Evolutionary conservation across 2,888 invertebrate genomes (phyloP).

Genomic region (Aphidoletes aphidimyza): DNA sequence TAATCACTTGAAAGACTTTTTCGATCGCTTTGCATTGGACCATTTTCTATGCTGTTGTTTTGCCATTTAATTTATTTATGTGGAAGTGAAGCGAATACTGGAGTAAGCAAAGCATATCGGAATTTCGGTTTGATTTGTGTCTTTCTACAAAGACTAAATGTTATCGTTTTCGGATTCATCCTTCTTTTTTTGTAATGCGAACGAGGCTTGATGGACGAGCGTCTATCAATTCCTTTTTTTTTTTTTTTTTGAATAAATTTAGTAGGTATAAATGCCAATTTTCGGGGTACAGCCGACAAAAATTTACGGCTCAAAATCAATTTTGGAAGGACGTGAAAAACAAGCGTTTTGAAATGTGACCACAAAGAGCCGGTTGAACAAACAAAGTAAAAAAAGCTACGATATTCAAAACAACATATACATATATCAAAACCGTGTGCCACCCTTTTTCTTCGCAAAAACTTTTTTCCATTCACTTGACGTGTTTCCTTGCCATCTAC

Average conservation of each 20-base stretch:
- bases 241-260: too few relatives aligned
- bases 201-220: too few relatives aligned
- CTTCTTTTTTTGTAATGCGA: too few relatives aligned
- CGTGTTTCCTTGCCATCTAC: not conserved
- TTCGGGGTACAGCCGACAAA: not conserved
- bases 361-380: not conserved
- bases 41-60: not conserved
- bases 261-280: too few relatives aligned
- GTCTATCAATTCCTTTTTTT: too few relatives aligned
- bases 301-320: not conserved
- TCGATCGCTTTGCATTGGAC: not conserved
- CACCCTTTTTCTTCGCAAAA: too few relatives aligned
- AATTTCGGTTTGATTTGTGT: constrained; percentile 11
- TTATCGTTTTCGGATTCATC: too few relatives aligned
- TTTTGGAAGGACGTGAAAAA: not conserved
- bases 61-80: not conserved
- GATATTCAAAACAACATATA: not conserved
- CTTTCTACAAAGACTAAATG: not conserved
- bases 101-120: not conserved
- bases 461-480: not conserved
- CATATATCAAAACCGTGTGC: not conserved
- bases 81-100: too few relatives aligned
- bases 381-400: not conserved
- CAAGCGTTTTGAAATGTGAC: not conserved
- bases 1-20: not conserved